These are phyloP conservation scores for Antechinus flavipes DNA, from an alignment of 2,113 vertebrate genomes.

Conservation along the genomic window DNA sequence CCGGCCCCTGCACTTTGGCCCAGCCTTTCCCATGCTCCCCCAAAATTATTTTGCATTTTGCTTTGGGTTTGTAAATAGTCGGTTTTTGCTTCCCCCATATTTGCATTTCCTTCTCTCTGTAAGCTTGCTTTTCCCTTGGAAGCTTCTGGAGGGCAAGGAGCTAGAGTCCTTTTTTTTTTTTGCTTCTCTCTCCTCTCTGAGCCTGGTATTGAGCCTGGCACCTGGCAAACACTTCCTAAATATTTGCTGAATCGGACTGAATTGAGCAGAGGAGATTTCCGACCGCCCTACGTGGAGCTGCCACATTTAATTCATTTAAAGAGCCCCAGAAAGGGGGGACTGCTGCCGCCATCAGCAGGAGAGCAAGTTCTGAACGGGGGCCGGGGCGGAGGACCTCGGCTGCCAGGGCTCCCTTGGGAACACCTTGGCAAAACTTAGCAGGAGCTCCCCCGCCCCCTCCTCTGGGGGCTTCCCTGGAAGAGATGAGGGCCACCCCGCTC, in stretches of 20 bases:
- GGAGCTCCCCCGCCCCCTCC: background rate
- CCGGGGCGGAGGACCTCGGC: background rate
- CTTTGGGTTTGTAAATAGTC: background rate
- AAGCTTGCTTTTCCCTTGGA: background rate
- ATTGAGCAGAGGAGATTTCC: background rate
- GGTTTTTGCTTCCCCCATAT: background rate
- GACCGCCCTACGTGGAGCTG: background rate
- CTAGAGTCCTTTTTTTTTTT: fast-evolving
- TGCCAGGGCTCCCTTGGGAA: background rate
- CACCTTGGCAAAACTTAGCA: background rate
- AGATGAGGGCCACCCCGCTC: background rate
- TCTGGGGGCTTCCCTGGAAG: background rate
- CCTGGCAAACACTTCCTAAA: background rate
- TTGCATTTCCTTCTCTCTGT: background rate
- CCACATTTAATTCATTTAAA: background rate
- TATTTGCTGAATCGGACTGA: background rate
- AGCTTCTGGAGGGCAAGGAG: background rate
- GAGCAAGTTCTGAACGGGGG: background rate
- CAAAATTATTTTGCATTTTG: background rate
- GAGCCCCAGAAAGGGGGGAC: background rate
- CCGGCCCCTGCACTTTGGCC: no score
- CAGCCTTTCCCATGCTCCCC: background rate
- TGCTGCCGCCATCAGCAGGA: background rate
- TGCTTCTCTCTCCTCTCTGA: background rate
- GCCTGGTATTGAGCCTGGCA: background rate